Evolutionary conservation across 2,888 invertebrate species (phyloP), one percentile per base, ranked within the genome.

Genomic region (Troides helena): DNA sequence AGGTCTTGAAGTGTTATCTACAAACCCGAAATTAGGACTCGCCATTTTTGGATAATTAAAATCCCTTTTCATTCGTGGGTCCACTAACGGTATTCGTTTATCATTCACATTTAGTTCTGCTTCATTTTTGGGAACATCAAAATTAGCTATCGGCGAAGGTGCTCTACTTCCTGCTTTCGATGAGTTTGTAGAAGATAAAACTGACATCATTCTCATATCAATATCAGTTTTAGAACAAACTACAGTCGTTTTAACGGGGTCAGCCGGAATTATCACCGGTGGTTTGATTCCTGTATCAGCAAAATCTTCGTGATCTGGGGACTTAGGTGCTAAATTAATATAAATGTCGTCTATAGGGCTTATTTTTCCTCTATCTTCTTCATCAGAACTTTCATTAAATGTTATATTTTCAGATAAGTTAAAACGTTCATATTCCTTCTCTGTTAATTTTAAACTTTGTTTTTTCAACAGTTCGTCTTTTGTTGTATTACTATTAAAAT

Each of bases 341-440:
- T 86, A 88, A 67, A 87, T 73, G 71, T 86, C 85, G 71, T 81
- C 79, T 12, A 77, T 50, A 56, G 81, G 74, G 62, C 75, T 76
- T 14, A 69, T 60, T 65, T 74, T 74, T 58, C 73, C 74, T 65
- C 76, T 74, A 53, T 79, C 78, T 30, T 88, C 86, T 58, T 84
- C 85, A 30, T 89, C 88, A 18, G 87, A 87, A 72, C 82, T 85
- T 65, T 86, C 85, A 69, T 83, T 82, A 17, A 88, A 73, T 10
- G 84, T 76, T 67, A 86, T 72, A 76, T 84, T 86, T 58, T 78
- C 73, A 14, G 86, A 81, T 66, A 92, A 81, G 75, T 91, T 88
- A 73, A 93, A 93, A 70, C 93, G 82, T 82, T 92, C 91, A 71
- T 86, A 89, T 82, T 93, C 93, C 76, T 93, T 92, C 70, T 90